These are phyloP conservation scores for Phrynocephalus vlangalii DNA, from an alignment of 2,797 vertebrate species.

Conservation along the genomic window DNA sequence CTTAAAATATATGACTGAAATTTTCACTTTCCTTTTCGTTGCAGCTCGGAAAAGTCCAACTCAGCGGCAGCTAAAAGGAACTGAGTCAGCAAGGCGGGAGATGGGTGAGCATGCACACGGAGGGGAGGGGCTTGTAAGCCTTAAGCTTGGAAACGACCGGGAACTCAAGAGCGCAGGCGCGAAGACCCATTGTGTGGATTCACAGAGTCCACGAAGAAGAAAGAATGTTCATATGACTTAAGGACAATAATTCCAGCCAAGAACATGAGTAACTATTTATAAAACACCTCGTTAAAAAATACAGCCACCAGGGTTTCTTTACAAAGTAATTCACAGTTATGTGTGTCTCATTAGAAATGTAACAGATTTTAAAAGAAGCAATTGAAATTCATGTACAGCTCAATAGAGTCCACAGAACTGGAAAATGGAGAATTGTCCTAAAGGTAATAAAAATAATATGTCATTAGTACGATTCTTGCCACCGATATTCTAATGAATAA, in stretches of 20 bases:
- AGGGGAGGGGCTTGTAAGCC: too few relatives aligned
- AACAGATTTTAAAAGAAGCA: neutral
- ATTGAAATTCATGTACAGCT: neutral
- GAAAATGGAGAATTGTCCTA: neutral
- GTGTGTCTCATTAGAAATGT: neutral
- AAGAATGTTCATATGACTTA: neutral
- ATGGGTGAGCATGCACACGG: too few relatives aligned
- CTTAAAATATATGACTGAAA: too few relatives aligned
- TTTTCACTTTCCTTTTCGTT: too few relatives aligned
- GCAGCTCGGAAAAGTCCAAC: too few relatives aligned
- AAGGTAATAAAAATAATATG: fast-evolving
- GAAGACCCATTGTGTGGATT: too few relatives aligned
- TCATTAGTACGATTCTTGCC: neutral
- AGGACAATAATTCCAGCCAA: neutral
- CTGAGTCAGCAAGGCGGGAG: too few relatives aligned
- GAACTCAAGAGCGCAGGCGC: too few relatives aligned
- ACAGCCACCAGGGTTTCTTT: constrained; percentile 2
- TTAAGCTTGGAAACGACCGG: too few relatives aligned
- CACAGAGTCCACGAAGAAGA: too few relatives aligned
- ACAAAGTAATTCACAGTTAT: neutral
- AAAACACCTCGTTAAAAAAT: neutral
- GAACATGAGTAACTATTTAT: neutral
- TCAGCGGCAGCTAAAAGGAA: too few relatives aligned
- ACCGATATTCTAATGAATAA: neutral
- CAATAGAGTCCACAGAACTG: neutral